These are phyloP conservation scores for Eupithecia pulchellata DNA, from an alignment of 2,888 invertebrate genomes.

Conservation along the genomic window DNA sequence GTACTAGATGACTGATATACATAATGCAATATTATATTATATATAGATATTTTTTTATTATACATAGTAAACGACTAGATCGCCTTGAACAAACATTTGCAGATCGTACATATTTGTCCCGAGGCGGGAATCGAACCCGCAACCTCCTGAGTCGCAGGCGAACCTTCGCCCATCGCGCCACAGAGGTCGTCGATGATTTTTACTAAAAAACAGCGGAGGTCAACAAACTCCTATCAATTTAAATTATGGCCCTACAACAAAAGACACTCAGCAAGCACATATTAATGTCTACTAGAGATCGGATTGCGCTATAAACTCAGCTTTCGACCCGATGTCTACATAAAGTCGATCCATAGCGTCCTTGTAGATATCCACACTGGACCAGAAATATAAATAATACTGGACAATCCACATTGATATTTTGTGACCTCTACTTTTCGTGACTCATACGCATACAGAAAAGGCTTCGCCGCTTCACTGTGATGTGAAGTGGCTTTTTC, in stretches of 20 bases:
- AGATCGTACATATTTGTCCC: no score
- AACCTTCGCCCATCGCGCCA: no score
- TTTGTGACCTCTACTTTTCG: not conserved
- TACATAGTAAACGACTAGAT: no score
- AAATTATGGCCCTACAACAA: slow-evolving; percentile 33
- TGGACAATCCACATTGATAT: not conserved
- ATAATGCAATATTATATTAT: no score
- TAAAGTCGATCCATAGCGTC: slow-evolving; percentile 30
- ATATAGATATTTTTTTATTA: no score
- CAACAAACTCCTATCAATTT: slow-evolving; percentile 16
- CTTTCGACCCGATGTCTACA: slow-evolving; percentile 29
- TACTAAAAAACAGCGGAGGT: slow-evolving; percentile 6
- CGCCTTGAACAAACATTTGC: no score
- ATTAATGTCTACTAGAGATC: slow-evolving; percentile 38
- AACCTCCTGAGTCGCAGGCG: no score
- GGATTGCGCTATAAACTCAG: slow-evolving; percentile 37
- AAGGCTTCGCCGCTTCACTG: no score
- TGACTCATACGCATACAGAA: not conserved
- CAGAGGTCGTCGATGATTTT: no score
- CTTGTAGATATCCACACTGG: not conserved
- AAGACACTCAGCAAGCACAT: slow-evolving; percentile 37
- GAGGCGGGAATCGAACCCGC: no score
- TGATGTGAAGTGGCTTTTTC: no score
- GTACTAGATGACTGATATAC: no score
- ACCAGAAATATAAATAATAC: not conserved